A percentile compares a stretch with the other conserved stretches of the same genome.
Conservation (phyloP, 1,140 invertebrate genomes). For the Monochamus saltuarius region DNA sequence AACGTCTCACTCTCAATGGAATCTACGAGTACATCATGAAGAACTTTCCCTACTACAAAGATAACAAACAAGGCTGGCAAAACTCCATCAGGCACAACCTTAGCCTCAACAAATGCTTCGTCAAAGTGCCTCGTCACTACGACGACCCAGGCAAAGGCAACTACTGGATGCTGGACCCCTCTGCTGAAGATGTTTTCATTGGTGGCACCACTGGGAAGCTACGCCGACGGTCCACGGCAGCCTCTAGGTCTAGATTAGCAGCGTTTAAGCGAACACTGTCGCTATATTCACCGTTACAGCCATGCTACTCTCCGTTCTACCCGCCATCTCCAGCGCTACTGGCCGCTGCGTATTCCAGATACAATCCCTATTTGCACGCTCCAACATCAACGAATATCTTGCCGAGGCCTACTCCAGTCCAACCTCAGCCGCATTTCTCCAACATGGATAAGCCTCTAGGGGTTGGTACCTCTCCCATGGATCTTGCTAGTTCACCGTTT, state of each 20-base stretch:
- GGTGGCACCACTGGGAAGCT: slow-evolving; percentile 96
- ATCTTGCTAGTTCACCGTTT: slow-evolving; percentile 17
- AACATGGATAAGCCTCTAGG: slow-evolving; percentile 32
- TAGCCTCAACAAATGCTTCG: slow-evolving; percentile 97
- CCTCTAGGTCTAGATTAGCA: slow-evolving; percentile 79
- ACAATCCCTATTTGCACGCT: slow-evolving; percentile 45
- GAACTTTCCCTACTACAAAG: slow-evolving; percentile 96
- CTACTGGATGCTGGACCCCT: slow-evolving; percentile 96
- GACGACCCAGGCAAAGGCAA: slow-evolving; percentile 94
- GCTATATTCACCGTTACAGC: slow-evolving; percentile 54
- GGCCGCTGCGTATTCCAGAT: slow-evolving; percentile 37
- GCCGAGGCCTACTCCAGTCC: slow-evolving; percentile 20
- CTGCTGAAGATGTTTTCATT: slow-evolving; percentile 96
- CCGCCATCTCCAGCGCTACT: slow-evolving; percentile 26
- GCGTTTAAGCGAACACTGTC: slow-evolving; percentile 77
- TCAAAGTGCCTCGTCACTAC: slow-evolving; percentile 92
- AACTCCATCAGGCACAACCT: slow-evolving; percentile 98
- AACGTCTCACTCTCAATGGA: slow-evolving; percentile 92
- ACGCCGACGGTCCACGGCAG: slow-evolving; percentile 81
- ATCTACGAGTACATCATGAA: slow-evolving; percentile 99
- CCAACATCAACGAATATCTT: slow-evolving; percentile 27
- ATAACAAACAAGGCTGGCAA: slow-evolving; percentile 99
- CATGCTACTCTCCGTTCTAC: slow-evolving; percentile 35
- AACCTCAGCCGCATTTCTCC: slow-evolving; percentile 32
- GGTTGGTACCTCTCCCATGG: slow-evolving; percentile 3